These are phyloP conservation scores for Dione juno DNA, from an alignment of 2,888 invertebrate species.

Conservation along the genomic window DNA sequence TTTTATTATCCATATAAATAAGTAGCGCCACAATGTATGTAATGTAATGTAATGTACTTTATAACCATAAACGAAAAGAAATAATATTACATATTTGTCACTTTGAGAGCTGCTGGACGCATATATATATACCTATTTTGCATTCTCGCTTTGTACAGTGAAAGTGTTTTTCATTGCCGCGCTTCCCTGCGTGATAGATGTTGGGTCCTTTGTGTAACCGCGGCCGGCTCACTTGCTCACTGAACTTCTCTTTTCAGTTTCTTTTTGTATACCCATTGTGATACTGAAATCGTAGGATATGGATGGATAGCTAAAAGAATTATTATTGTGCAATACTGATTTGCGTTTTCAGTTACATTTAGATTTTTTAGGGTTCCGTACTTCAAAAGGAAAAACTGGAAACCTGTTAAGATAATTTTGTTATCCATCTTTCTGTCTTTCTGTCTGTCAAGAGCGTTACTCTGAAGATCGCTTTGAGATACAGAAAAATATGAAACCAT, in stretches of 20 bases:
- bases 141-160: conserved; percentile 67
- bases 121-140: conserved; percentile 56
- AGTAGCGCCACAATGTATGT: too few relatives aligned
- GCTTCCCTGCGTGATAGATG: conserved; percentile 62
- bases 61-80: too few relatives aligned
- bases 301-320: conserved; percentile 34
- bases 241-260: conserved; percentile 49
- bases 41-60: too few relatives aligned
- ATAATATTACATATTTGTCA: neutral
- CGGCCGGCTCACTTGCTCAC: conserved; percentile 53
- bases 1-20: too few relatives aligned
- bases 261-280: conserved; percentile 38
- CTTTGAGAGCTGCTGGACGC: neutral
- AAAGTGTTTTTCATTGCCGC: conserved; percentile 78
- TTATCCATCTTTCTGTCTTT: too few relatives aligned
- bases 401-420: too few relatives aligned
- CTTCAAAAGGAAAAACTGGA: too few relatives aligned
- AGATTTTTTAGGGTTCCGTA: too few relatives aligned
- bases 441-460: too few relatives aligned
- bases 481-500: too few relatives aligned
- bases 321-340: conserved; percentile 21
- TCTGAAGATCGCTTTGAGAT: too few relatives aligned
- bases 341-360: neutral
- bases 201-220: conserved; percentile 62
- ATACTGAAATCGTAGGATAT: conserved; percentile 28